Base-by-base conservation (phyloP, 2,888 invertebrate genomes). In the Sarcophaga carnaria region DNA sequence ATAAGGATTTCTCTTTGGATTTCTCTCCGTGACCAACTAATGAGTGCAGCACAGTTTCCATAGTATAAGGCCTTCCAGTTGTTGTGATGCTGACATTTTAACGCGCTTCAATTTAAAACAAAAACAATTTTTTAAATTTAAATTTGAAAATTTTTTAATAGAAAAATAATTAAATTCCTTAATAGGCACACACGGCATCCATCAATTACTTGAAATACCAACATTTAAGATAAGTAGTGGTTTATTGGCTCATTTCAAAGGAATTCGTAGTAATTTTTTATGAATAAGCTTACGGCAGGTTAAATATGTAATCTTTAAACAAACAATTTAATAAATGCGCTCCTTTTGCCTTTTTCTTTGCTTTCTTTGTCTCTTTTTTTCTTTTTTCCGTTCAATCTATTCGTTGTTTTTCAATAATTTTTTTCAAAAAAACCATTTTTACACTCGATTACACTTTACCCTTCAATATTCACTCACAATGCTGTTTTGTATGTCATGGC, bases 401-500 rank as follows among this genome's bases (percentile, higher is more conserved):
- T 37, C 20, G 6, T 64, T 0, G 63, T 54, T 75, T 84, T 80
- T 71, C 49, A 84, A 76, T 76, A 76, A 71, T 66, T 70, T 80
- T 49, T 71, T 45, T 70, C 0, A 70, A 66, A 54, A 75, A 75
- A 37, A 37, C 8, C 10, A 74, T 74, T 78, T 86, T 83, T 80
- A 77, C 82, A 78, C 69, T 74, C 80, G 80, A 86, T 83, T 86
- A 80, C 77, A 75, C 54, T 74, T 80, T 70, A 80, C 86, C 86
- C 86, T 70, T 64, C 54, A 54, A 17, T 54, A 54, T 54, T 54
- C 54, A 54, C 4, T 54, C 1, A 54, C 4, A 54, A 54, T 17
- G 14, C 54, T 54, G 17, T 17, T 54, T 54, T 54, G 54, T 54
- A 54, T 54, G 54, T 14, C 12, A 54, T 54, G 54, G 17, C 5